Conservation (phyloP, 2,113 vertebrate genomes). For the Istiophorus platypterus region DNA sequence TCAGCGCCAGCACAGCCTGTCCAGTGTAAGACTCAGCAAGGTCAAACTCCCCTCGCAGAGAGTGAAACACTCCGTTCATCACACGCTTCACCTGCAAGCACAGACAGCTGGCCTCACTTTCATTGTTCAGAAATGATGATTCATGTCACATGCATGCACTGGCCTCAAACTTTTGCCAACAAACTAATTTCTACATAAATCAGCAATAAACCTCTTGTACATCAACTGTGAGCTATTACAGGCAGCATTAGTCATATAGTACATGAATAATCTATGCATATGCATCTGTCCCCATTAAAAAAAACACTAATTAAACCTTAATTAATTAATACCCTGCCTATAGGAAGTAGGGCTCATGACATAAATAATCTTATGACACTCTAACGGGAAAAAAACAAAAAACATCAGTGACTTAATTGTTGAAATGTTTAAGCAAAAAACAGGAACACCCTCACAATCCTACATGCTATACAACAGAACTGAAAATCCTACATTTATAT, state of each 20-base stretch:
- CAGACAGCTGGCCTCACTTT: constrained; percentile 15
- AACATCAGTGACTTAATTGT: no score
- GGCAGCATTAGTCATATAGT: no score
- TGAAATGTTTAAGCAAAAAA: no score
- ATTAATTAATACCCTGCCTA: background rate
- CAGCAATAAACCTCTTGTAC: background rate
- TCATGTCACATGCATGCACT: background rate
- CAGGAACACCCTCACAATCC: no score
- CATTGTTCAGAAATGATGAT: background rate
- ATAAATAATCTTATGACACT: no score
- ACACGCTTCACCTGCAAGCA: constrained; percentile 92
- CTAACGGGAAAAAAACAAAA: no score
- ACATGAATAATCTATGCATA: no score
- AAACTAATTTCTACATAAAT: no score
- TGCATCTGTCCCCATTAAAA: background rate
- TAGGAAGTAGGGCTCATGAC: no score
- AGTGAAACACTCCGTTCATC: constrained; percentile 97
- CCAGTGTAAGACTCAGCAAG: constrained; percentile 90
- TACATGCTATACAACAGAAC: no score
- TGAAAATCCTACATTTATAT: no score
- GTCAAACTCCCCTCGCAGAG: constrained; percentile 91
- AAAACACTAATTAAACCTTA: background rate
- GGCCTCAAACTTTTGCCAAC: no score
- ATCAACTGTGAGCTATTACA: background rate
- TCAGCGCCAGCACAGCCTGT: constrained; percentile 86